These are phyloP conservation scores for Nemotelus pantherinus DNA, from an alignment of 2,888 invertebrate genomes.

Conservation along the genomic window DNA sequence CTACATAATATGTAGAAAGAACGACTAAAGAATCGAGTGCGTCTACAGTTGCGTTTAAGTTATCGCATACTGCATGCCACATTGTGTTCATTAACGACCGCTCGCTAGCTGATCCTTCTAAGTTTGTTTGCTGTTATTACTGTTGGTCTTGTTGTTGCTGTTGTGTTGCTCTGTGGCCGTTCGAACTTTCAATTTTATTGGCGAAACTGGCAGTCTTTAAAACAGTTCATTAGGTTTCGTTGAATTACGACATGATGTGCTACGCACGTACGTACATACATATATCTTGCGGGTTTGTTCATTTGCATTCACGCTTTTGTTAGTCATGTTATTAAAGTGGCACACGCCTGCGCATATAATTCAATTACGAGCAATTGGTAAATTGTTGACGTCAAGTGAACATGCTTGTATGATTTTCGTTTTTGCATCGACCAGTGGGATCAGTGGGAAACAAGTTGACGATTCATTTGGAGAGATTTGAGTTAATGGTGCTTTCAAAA, in stretches of 20 bases:
- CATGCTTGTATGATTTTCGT: neutral
- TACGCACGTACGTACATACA: too few species aligned
- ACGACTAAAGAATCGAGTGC: too few species aligned
- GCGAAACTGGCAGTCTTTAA: neutral
- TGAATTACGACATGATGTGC: too few species aligned
- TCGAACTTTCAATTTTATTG: neutral
- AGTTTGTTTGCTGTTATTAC: neutral
- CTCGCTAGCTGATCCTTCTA: neutral
- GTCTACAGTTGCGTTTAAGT: neutral
- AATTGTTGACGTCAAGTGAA: conserved; percentile 6
- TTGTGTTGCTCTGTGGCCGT: neutral
- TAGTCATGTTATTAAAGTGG: neutral
- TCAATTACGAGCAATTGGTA: conserved; percentile 26
- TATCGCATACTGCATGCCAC: conserved; percentile 10
- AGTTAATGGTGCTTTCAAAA: too few species aligned
- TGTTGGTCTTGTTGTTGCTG: too few species aligned
- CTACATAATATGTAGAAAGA: too few species aligned
- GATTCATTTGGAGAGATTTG: too few species aligned
- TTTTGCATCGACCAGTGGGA: neutral
- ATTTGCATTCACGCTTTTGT: too few species aligned
- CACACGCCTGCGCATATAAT: conserved; percentile 32
- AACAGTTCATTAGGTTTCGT: neutral
- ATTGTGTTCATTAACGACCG: neutral
- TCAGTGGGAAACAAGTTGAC: too few species aligned
- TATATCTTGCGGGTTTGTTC: too few species aligned